Conservation (phyloP, 1,140 invertebrate species). For the Pissodes strobi region DNA sequence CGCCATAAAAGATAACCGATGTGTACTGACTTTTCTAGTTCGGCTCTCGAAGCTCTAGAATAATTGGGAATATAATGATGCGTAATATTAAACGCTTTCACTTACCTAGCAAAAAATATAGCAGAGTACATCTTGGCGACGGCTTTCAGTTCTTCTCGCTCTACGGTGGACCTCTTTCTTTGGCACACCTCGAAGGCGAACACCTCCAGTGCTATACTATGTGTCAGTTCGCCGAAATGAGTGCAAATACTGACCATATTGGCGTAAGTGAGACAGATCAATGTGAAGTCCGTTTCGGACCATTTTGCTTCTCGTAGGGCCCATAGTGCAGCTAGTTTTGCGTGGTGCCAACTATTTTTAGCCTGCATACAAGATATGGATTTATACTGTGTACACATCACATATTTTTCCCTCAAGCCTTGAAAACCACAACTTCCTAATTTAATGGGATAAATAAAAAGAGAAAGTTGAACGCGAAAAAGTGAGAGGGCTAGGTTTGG, state of each 20-base stretch:
- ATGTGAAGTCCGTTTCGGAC: constrained; percentile 58
- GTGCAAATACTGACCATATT: constrained; percentile 58
- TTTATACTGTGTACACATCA: no score
- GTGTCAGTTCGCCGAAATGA: constrained; percentile 40
- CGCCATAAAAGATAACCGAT: constrained; percentile 57
- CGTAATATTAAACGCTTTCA: no score
- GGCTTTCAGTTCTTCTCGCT: constrained; percentile 56
- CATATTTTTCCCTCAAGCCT: no score
- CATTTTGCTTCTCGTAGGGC: constrained; percentile 58
- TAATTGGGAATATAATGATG: constrained; percentile 2
- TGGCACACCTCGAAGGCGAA: constrained; percentile 56
- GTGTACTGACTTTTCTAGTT: constrained; percentile 49
- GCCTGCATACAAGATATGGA: no score
- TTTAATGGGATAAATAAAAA: no score
- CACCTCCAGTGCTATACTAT: constrained; percentile 49
- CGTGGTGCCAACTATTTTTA: constrained; percentile 50
- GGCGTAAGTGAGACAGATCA: constrained; percentile 59
- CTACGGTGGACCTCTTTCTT: constrained; percentile 51
- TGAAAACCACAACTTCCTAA: no score
- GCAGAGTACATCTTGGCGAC: constrained; percentile 57
- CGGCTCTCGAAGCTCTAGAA: constrained; percentile 49
- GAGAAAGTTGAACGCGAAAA: no score
- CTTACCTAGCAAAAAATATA: constrained; percentile 58
- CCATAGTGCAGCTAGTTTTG: constrained; percentile 62
- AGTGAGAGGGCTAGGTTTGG: no score